Evolutionary conservation across 2,888 invertebrate species (phyloP).

Genomic region (Perizoma affinitatum): DNA sequence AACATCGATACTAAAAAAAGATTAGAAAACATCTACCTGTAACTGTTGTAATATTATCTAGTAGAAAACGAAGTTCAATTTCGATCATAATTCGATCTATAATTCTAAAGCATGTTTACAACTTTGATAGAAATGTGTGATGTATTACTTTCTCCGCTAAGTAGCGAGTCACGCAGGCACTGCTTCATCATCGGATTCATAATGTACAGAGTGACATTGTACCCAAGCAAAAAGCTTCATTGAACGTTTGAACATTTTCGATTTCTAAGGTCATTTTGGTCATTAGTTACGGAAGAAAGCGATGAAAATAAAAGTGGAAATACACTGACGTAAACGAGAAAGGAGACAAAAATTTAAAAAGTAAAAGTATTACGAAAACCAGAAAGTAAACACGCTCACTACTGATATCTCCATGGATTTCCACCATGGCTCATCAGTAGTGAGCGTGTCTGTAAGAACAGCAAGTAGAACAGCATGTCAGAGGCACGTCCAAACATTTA

Average conservation of each 20-base stretch:
- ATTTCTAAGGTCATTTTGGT: conserved; percentile 39
- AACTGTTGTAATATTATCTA: too few species aligned
- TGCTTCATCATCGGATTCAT: conserved; percentile 22
- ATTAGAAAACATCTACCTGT: too few species aligned
- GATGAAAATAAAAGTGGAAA: conserved; percentile 28
- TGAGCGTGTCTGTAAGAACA: too few species aligned
- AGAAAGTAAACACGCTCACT: too few species aligned
- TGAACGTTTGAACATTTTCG: conserved; percentile 24
- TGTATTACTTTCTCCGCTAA: conserved; percentile 32
- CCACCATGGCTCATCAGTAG: too few species aligned
- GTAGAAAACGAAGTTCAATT: too few species aligned
- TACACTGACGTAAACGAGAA: background rate
- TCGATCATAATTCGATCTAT: too few species aligned
- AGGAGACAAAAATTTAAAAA: background rate
- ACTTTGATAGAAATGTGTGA: conserved; percentile 9
- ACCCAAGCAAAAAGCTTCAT: conserved; percentile 26
- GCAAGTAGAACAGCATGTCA: too few species aligned
- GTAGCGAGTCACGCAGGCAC: conserved; percentile 29
- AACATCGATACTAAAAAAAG: too few species aligned
- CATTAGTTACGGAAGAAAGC: conserved; percentile 32
- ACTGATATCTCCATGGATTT: too few species aligned
- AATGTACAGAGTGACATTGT: conserved; percentile 29
- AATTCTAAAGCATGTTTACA: background rate
- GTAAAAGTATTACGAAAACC: too few species aligned
- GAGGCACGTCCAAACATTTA: too few species aligned